Base-by-base conservation (phyloP, 2,888 invertebrate genomes). In the Chymomyza procnemis region DNA sequence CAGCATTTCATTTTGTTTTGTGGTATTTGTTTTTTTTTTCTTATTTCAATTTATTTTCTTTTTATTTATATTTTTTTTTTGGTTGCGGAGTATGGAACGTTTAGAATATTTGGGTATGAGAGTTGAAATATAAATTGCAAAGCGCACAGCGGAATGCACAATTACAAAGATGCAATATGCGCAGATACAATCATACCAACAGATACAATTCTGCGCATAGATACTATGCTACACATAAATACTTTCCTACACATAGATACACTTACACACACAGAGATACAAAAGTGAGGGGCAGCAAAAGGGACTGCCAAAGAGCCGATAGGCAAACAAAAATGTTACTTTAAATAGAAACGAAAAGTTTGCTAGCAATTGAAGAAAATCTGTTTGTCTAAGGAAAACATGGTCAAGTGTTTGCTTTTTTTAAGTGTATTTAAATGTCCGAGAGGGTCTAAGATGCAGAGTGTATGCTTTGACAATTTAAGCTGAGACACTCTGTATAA, bases 61-160 rank as follows among this genome's bases (percentile, higher is more conserved):
- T 71, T 60, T 61, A 63, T 71, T 61, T 41, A 21, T 26, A 41
- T 48, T 30, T 41, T 48, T 48, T 30, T 41, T 12, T 9, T 41
- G 26, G 26, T n/a, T n/a, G 26, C 6, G 12, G 34, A 41, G 12
- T 61, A 19, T 50, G 30, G 56, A 54, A 61, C 64, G 60, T 64
- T 71, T 71, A 58, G 71, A 59, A 66, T 66, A 57, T 57, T 69
- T 59, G 50, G 50, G 58, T 67, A 67, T 64, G 59, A 52, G 61
- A 55, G 67, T 34, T 30, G 41, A 68, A 72, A 73, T 68, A 73
- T 73, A 73, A 73, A 73, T 73, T 73, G 73, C 73, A 68, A 68
- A 69, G 64, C 64, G 47, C 72, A 65, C 64, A 56, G 67, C 61
- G 67, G 72, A 72, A 72, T 72, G 72, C 71, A 72, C 71, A 72